Conservation (phyloP, 2,797 vertebrate species). For the Steatocranus sp. region DNA sequence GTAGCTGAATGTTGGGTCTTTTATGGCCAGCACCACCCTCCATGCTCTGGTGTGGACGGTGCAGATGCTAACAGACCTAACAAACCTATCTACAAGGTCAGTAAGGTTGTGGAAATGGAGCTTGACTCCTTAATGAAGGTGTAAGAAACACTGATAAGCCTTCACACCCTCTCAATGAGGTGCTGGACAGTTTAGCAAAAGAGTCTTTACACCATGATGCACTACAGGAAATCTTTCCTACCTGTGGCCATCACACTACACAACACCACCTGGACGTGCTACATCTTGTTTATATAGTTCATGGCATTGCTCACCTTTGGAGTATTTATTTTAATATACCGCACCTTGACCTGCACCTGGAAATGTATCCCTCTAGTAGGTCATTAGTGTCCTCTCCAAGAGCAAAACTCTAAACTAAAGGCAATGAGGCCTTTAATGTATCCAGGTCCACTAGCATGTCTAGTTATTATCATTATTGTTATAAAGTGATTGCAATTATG, state of each 20-base stretch:
- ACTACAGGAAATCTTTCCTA: neutral
- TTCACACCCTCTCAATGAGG: neutral
- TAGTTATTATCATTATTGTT: neutral
- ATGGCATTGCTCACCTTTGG: neutral
- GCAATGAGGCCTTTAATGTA: neutral
- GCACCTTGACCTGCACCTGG: neutral
- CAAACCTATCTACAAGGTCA: neutral
- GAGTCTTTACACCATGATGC: neutral
- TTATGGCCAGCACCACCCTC: neutral
- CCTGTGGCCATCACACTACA: neutral
- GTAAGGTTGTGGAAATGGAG: neutral
- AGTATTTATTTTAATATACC: neutral
- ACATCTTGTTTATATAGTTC: neutral
- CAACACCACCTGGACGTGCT: neutral
- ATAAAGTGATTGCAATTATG: neutral
- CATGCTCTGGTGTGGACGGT: neutral
- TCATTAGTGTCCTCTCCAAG: neutral
- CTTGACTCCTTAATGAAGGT: neutral
- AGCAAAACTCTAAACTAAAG: neutral
- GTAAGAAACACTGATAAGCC: neutral
- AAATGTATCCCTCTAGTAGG: neutral
- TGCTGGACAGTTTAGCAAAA: accelerated
- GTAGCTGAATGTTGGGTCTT: neutral
- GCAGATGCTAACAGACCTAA: neutral
- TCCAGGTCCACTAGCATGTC: neutral